A percentile compares a stretch with the other conserved stretches of the same genome.
phyloP scores from a whole-genome alignment of 2,797 vertebrate species.

The Salarias fasciatus region DNA sequence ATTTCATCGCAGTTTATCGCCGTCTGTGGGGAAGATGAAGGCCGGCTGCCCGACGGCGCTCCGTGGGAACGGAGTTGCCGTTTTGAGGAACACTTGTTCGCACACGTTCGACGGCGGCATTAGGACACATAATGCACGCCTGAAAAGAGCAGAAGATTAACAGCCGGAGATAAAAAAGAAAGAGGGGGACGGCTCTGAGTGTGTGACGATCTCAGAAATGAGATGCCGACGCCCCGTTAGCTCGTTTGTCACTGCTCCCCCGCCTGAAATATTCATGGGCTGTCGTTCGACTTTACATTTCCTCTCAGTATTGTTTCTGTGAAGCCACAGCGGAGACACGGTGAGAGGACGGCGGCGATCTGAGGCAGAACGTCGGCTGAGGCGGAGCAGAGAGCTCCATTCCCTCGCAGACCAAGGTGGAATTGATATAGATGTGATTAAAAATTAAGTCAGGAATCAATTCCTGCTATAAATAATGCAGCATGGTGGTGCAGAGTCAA shows the following conservation, averaged over 20 bases:
- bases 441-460: conserved; percentile 50
- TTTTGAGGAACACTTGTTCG: conserved; percentile 8
- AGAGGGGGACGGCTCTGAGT: conserved; percentile 1
- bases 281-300: too few species aligned
- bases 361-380: too few species aligned
- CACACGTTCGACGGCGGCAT: conserved; percentile 14
- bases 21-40: conserved; percentile 3
- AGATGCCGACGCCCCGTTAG: conserved; percentile 25
- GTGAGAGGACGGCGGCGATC: too few species aligned
- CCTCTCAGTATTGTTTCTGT: too few species aligned
- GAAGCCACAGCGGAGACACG: too few species aligned
- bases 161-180: conserved; percentile 12
- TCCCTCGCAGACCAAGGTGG: conserved; percentile 13
- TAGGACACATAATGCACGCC: background rate
- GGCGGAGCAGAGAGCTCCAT: background rate
- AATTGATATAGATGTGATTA: conserved; percentile 34
- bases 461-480: conserved; percentile 41
- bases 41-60: background rate
- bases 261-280: too few species aligned
- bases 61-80: background rate
- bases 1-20: conserved; percentile 29
- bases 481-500: conserved; percentile 21
- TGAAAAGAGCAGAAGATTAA: conserved; percentile 33
- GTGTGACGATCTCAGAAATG: conserved; percentile 18
- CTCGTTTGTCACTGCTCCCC: conserved; percentile 45